These are phyloP conservation scores for Siniperca knerii DNA, from an alignment of 2,113 vertebrate species.

Conservation along the genomic window DNA sequence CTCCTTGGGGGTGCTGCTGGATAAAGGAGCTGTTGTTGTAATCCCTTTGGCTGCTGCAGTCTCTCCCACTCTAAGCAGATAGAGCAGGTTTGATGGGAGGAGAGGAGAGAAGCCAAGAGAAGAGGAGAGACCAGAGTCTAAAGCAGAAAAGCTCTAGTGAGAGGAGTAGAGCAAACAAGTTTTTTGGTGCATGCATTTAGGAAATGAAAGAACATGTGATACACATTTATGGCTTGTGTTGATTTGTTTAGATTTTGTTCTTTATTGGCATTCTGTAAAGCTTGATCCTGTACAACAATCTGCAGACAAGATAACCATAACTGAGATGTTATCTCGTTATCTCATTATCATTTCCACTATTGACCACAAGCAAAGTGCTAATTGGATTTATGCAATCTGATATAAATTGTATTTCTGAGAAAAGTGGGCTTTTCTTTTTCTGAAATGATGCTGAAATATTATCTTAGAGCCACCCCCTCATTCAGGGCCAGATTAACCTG, in stretches of 20 bases:
- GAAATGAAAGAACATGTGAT: neutral
- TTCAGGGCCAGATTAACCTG: neutral
- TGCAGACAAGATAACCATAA: neutral
- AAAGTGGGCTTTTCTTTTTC: slow-evolving; percentile 5
- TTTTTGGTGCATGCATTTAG: neutral
- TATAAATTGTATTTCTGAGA: slow-evolving; percentile 18
- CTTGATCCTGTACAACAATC: neutral
- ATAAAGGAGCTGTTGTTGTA: slow-evolving; percentile 70
- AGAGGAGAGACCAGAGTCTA: neutral
- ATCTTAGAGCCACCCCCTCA: neutral
- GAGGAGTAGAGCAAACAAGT: neutral
- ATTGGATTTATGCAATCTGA: slow-evolving; percentile 32
- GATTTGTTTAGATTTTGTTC: neutral
- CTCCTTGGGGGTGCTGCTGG: slow-evolving; percentile 65
- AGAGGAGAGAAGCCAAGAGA: slow-evolving; percentile 32
- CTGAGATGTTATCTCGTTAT: slow-evolving; percentile 12
- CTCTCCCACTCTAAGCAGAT: slow-evolving; percentile 40
- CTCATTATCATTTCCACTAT: slow-evolving; percentile 14
- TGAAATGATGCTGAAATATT: slow-evolving; percentile 26
- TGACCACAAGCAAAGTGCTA: slow-evolving; percentile 16
- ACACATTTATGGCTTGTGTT: neutral
- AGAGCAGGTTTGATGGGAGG: slow-evolving; percentile 8
- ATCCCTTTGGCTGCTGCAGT: slow-evolving; percentile 62
- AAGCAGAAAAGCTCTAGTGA: neutral
- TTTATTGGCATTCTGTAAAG: slow-evolving; percentile 22